Base-by-base conservation (phyloP, 2,113 vertebrate species). In the Ophiodon elongatus region DNA sequence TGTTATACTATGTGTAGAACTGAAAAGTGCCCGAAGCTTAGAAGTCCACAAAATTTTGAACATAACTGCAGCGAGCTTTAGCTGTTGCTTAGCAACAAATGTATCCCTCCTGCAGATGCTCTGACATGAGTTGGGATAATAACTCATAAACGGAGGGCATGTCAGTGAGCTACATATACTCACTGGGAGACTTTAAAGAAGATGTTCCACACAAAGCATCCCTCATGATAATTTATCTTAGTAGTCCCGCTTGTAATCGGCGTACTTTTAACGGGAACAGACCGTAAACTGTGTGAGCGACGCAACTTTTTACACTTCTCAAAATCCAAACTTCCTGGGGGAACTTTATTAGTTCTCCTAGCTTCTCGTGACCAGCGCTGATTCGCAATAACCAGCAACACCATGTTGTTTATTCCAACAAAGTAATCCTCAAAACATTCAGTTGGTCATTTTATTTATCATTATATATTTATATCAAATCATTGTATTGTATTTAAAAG, bases 1-100 rank as follows among this genome's bases (percentile, higher is more conserved):
- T 43, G 25, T 52, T 8, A 39, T 17, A 27, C 57, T 31, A 63
- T 79, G 47, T 67, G 21, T 39, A 69, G 72, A 72, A 80, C 64
- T 35, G 76, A 68, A 50, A 76, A 73, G 63, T 59, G 64, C 14
- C 33, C 39, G 59, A 73, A 84, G 78, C 80, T 78, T 57, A 75
- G 25, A 76, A 76, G 56, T 54, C 54, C 27, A 76, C 50, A 23
- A 81, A 45, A 90, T 85, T 76, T 91, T 84, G 52, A 73, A 76
- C 66, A 87, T 63, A 9, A 74, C 68, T 62, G 84, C 33, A 87
- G 85, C 81, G 86, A 82, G 89, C 79, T 83, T 84, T 69, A 82
- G 88, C 85, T 89, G 93, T 93, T 94, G 89, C 93, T 62, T 77
- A 87, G 93, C 91, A 93, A 94, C 93, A 93, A 91, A 89, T 90